A percentile compares a stretch with the other conserved stretches of the same genome.
phyloP scores from a whole-genome alignment of 1,140 invertebrate genomes.

The Branchinecta lindahli region DNA sequence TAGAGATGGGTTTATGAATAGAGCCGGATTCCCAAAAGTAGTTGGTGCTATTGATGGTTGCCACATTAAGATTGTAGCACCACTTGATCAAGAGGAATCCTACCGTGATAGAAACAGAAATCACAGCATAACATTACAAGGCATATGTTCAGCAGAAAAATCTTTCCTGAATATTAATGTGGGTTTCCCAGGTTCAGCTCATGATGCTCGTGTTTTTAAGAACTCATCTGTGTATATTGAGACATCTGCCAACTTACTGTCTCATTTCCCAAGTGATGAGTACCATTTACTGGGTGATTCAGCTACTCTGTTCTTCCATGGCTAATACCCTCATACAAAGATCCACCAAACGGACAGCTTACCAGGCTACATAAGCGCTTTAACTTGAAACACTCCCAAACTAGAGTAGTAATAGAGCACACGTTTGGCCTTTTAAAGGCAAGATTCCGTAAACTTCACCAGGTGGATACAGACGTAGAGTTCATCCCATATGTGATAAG shows the following conservation, averaged over 20 bases:
- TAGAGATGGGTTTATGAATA: not conserved
- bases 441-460: not conserved
- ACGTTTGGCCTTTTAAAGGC: slow-evolving; percentile 8
- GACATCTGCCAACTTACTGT: slow-evolving; percentile 4
- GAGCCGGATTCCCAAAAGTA: not conserved
- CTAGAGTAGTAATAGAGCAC: not conserved
- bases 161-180: too few relatives aligned
- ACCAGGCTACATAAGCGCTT: not conserved
- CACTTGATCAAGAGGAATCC: not conserved
- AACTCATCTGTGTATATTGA: not conserved
- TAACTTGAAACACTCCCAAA: not conserved
- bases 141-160: not conserved
- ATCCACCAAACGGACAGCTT: slow-evolving; percentile 8
- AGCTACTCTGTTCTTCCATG: not conserved
- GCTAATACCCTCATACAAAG: slow-evolving; percentile 4
- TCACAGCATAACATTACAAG: not conserved
- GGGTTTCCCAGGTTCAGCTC: too few relatives aligned
- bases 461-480: not conserved
- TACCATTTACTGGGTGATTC: slow-evolving; percentile 7
- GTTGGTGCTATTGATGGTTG: slow-evolving; percentile 1
- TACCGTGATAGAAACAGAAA: not conserved
- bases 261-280: not conserved
- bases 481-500: slow-evolving; percentile 2
- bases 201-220: too few relatives aligned
- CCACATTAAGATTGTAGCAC: not conserved